phyloP scores from a whole-genome alignment of 2,113 vertebrate genomes.

The Meles meles region DNA sequence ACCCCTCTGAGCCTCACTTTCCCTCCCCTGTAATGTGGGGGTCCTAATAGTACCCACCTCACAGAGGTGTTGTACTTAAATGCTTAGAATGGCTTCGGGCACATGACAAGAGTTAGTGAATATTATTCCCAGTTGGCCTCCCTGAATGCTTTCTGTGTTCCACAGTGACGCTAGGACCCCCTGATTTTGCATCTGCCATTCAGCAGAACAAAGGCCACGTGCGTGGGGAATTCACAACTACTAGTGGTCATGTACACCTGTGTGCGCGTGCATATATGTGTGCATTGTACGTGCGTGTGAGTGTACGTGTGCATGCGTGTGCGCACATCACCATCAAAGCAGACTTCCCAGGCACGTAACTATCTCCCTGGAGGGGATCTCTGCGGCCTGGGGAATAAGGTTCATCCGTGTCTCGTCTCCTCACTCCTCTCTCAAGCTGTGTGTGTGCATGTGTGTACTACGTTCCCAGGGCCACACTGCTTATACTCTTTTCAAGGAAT shows the following conservation, averaged over 20 bases:
- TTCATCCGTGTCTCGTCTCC: not conserved
- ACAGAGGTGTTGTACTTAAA: not conserved
- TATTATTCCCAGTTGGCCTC: not conserved
- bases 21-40: not conserved
- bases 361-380: not conserved
- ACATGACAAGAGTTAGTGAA: accelerated
- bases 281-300: too few relatives aligned
- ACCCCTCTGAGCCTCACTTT: not conserved
- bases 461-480: not conserved
- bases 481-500: not conserved
- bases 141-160: not conserved
- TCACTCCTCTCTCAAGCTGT: not conserved
- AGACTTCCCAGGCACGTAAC: not conserved
- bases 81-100: not conserved
- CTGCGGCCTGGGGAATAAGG: not conserved
- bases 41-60: not conserved
- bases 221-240: not conserved
- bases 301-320: too few relatives aligned
- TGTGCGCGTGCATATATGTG: too few relatives aligned
- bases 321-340: not conserved
- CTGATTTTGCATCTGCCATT: not conserved
- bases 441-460: not conserved
- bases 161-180: not conserved
- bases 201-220: not conserved
- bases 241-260: too few relatives aligned